phyloP scores from a whole-genome alignment of 92 coral and sea anemone species.

The Parazoanthus darwini region DNA sequence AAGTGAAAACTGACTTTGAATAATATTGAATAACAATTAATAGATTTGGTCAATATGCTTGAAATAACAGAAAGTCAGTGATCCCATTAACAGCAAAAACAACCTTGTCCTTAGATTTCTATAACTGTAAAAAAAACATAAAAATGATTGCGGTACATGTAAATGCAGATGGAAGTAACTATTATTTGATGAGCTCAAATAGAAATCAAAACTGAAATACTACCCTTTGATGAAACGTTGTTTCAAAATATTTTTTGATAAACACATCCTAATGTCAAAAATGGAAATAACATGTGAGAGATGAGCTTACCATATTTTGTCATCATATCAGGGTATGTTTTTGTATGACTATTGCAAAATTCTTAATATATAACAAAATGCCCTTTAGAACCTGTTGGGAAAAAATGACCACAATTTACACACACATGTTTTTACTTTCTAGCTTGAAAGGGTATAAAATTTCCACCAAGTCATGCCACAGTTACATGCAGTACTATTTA shows the following conservation, averaged over 20 bases:
- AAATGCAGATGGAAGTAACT: not conserved
- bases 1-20: slow-evolving; percentile 8
- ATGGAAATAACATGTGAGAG: not conserved
- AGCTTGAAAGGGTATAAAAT: too few species aligned
- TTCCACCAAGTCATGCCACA: too few species aligned
- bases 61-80: not conserved
- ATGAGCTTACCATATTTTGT: not conserved
- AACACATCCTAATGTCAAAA: not conserved
- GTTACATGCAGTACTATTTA: too few species aligned
- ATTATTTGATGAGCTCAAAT: not conserved
- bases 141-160: not conserved
- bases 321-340: not conserved
- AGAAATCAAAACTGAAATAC: not conserved
- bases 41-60: not conserved
- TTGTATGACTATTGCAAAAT: too few species aligned
- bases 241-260: too few species aligned
- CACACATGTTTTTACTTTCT: too few species aligned
- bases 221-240: too few species aligned
- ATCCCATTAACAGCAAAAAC: not conserved
- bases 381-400: too few species aligned
- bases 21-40: not conserved
- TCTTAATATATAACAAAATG: too few species aligned
- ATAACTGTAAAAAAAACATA: not conserved
- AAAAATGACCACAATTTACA: too few species aligned
- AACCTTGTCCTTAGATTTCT: not conserved